Conservation (phyloP, 2,113 vertebrate genomes). For the Salminus brasiliensis region DNA sequence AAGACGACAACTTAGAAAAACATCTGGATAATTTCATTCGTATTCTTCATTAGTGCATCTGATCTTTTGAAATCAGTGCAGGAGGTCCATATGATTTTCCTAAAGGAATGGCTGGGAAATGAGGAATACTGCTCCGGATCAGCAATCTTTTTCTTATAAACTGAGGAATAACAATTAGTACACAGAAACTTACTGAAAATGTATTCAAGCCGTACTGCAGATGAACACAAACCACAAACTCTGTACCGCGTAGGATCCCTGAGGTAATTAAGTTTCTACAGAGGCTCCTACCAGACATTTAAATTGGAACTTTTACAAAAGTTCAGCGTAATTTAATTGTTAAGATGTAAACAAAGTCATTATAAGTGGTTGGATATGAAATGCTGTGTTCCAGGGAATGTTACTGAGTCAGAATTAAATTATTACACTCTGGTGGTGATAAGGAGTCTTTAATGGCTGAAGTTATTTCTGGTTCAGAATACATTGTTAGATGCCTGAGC, state of each 20-base stretch:
- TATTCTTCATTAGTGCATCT: neutral
- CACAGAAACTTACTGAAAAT: neutral
- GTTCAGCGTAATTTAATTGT: no score
- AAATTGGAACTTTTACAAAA: no score
- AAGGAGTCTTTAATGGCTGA: no score
- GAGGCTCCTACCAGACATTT: constrained; percentile 1
- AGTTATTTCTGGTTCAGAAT: no score
- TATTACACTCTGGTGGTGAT: no score
- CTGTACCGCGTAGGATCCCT: neutral
- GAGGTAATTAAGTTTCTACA: neutral
- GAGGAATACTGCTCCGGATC: neutral
- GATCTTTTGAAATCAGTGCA: neutral
- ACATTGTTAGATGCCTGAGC: no score
- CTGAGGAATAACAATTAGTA: neutral
- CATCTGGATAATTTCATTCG: neutral
- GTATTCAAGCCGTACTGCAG: neutral
- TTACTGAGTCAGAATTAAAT: no score
- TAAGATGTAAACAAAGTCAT: no score
- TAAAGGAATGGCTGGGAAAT: neutral
- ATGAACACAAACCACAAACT: neutral
- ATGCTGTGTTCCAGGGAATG: no score
- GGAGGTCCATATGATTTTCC: neutral
- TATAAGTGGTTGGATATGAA: no score
- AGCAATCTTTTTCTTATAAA: neutral
- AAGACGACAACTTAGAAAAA: neutral